Evolutionary conservation across 2,113 vertebrate species (phyloP), one percentile per base, ranked within the genome.

Genomic region (Phoenicopterus ruber): DNA sequence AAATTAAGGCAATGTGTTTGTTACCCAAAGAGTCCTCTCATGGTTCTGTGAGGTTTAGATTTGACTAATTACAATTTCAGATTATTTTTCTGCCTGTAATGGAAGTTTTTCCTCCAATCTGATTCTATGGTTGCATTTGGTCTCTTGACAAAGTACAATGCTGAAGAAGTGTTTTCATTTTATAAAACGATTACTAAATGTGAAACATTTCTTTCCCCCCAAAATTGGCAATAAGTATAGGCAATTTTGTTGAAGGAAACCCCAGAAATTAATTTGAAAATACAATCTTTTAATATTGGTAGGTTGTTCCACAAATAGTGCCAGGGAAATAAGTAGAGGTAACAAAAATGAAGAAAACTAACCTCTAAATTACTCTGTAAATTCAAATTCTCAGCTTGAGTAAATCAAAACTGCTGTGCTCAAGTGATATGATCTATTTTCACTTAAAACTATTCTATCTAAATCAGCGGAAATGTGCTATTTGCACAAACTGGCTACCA

Each of bases 1-100:
- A 94, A 93, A 93, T 94, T 92, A 96, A 93, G 57, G 25, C 52
- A 90, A 52, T 47, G 10, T 16, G 95, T 95, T 93, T 96, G 62
- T 94, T 96, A 82, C 72, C 46, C 8, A 1, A 67, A 90, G 77
- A 92, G 79, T 88, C 44, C 59, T 87, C 46, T 92, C 62, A 57
- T 90, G 58, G 50, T 34, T 79, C 67, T 82, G 8, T 86, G 88
- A 91, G 46, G 26, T 80, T 96, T 88, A 71, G 40, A 88, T 92
- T 89, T 92, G 61, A 38, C 36, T 91, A 77, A 96, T 95, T 96
- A 73, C 77, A 13, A 86, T 88, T 92, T 91, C 79, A 86, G 74
- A 84, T 54, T 88, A 28, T 80, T 91, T 93, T 92, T 95, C 74
- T 94, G 42, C 79, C 65, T 62, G 82, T 90, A 89, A 79, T 40